Conservation (phyloP, 2,113 vertebrate species). For the Phrynocephalus versicolor region DNA sequence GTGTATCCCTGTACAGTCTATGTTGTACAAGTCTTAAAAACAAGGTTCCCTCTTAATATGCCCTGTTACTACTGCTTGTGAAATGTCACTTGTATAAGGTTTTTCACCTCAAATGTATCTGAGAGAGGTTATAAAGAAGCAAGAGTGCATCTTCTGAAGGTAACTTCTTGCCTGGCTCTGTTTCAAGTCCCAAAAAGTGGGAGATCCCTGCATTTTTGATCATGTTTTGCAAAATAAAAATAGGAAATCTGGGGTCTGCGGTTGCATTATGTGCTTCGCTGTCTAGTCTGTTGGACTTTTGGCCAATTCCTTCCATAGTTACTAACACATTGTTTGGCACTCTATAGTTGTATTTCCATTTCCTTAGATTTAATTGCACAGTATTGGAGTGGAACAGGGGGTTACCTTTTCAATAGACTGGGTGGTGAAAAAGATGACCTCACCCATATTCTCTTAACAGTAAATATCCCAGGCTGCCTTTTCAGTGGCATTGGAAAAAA, state of each 20-base stretch:
- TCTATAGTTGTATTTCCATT: not conserved
- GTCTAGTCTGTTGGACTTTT: too few relatives aligned
- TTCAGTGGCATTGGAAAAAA: not conserved
- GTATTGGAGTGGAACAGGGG: not conserved
- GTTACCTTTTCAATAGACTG: not conserved
- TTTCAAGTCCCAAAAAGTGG: not conserved
- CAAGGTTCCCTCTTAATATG: not conserved
- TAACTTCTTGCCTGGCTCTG: not conserved
- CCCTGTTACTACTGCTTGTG: not conserved
- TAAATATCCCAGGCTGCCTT: not conserved
- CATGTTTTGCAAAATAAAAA: not conserved
- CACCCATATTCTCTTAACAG: too few relatives aligned
- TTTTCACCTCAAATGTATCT: not conserved
- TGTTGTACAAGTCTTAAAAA: not conserved
- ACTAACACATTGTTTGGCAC: not conserved
- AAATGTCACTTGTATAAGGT: not conserved
- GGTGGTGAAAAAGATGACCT: not conserved
- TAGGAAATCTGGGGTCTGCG: not conserved
- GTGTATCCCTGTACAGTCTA: conserved; percentile 26
- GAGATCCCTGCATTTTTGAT: too few relatives aligned
- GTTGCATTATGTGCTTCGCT: too few relatives aligned
- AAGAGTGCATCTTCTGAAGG: not conserved
- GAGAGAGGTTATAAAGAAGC: not conserved
- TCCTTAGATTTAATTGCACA: not conserved
- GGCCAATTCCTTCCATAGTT: too few relatives aligned